Percentiles rank a stretch among this genome's conserved stretches.
phyloP scores from a whole-genome alignment of 2,888 invertebrate genomes.

The Athripsodes cinereus region DNA sequence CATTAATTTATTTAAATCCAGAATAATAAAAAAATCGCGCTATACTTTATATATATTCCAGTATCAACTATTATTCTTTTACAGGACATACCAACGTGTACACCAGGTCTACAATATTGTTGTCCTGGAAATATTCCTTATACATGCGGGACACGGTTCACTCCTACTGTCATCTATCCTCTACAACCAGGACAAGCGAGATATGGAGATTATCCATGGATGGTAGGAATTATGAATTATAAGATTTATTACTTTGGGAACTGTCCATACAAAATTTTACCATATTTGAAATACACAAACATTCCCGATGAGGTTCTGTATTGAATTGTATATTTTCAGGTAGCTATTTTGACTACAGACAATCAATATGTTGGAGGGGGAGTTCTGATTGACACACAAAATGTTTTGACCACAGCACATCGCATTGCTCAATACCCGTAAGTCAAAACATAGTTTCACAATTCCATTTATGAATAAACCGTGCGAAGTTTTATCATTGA shows the following conservation, averaged over 20 bases:
- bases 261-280: not conserved
- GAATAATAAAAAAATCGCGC: no score
- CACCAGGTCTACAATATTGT: slow-evolving; percentile 43
- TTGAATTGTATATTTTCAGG: no score
- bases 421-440: slow-evolving; percentile 56
- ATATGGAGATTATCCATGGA: slow-evolving; percentile 71
- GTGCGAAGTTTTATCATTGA: no score
- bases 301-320: not conserved
- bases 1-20: no score
- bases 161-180: slow-evolving; percentile 37
- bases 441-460: slow-evolving; percentile 32
- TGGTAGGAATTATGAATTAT: slow-evolving; percentile 38
- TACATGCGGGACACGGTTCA: slow-evolving; percentile 45
- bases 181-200: slow-evolving; percentile 51
- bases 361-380: slow-evolving; percentile 68
- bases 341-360: slow-evolving; percentile 50
- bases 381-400: slow-evolving; percentile 59
- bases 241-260: not conserved
- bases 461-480: no score
- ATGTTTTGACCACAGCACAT: slow-evolving; percentile 70
- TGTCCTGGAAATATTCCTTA: slow-evolving; percentile 30
- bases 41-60: no score
- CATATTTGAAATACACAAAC: not conserved
- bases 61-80: no score
- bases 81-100: slow-evolving; percentile 33